A percentile compares a stretch with the other conserved stretches of the same genome.
Evolutionary conservation across 2,888 invertebrate species (phyloP).

Genomic region (Nephrotoma guestfalica): DNA sequence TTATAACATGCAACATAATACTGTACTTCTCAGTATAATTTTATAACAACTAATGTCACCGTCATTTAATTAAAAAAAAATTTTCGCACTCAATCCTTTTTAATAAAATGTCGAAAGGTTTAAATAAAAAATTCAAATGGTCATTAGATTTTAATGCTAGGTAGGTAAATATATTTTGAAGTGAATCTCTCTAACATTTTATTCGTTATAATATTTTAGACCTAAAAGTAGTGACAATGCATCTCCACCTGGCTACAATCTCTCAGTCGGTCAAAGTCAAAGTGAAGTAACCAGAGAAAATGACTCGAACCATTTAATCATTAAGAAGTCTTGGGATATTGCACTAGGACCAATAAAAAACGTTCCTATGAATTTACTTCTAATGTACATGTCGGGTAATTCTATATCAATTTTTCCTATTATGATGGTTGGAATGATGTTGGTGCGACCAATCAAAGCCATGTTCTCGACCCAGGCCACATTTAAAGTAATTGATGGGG

Average conservation of each 20-base stretch:
- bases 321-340: constrained; percentile 94
- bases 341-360: constrained; percentile 82
- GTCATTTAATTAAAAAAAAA: neutral
- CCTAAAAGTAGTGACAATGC: constrained; percentile 42
- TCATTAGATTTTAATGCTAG: constrained; percentile 44
- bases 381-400: constrained; percentile 99
- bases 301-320: constrained; percentile 69
- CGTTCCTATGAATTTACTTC: constrained; percentile 95
- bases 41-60: neutral
- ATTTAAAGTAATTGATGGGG: constrained; percentile 89
- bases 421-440: constrained; percentile 99
- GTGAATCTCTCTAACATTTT: neutral
- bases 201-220: constrained; percentile 5
- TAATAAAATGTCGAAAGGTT: constrained; percentile 27
- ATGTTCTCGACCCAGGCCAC: constrained; percentile 78
- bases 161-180: constrained; percentile 25
- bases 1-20: neutral
- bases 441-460: constrained; percentile 91
- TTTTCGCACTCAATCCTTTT: neutral
- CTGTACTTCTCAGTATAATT: neutral
- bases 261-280: constrained; percentile 53
- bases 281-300: constrained; percentile 69
- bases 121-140: constrained; percentile 43
- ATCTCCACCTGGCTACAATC: constrained; percentile 74
- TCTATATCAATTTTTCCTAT: constrained; percentile 99